These are phyloP conservation scores for Cygnus olor DNA, from an alignment of 2,797 vertebrate genomes.

Conservation along the genomic window DNA sequence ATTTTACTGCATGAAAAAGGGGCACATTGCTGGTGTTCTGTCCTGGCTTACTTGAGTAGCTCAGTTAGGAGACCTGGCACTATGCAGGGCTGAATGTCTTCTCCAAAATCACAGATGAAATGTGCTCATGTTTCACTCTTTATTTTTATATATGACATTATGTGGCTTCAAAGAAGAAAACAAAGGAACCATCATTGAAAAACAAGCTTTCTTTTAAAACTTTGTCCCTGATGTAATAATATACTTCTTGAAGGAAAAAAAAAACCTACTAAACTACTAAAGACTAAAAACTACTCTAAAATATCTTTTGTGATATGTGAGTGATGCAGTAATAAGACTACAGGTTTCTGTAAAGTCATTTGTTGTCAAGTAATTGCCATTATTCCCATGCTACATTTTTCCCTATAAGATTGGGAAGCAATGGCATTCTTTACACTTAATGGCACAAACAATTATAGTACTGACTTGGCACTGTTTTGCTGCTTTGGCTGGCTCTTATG, in stretches of 20 bases:
- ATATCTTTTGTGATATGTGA: not conserved
- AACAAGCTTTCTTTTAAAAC: not conserved
- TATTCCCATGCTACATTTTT: conserved; percentile 21
- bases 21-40: not conserved
- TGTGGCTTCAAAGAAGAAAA: not conserved
- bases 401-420: conserved; percentile 30
- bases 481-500: conserved; percentile 40
- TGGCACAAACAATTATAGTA: conserved; percentile 58
- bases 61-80: not conserved
- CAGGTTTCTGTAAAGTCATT: not conserved
- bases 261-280: too few relatives aligned
- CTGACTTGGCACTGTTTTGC: conserved; percentile 47
- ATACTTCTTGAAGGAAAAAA: not conserved
- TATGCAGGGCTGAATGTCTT: not conserved
- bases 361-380: not conserved
- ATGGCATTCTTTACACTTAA: conserved; percentile 65
- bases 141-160: conserved; percentile 6
- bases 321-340: not conserved
- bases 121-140: not conserved
- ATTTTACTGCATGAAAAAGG: not conserved
- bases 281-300: not conserved
- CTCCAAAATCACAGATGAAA: conserved; percentile 7
- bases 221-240: not conserved
- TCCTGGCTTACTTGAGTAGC: not conserved
- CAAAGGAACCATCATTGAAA: not conserved